Base-by-base conservation (phyloP, 2,888 invertebrate species). In the Acronicta aceris region DNA sequence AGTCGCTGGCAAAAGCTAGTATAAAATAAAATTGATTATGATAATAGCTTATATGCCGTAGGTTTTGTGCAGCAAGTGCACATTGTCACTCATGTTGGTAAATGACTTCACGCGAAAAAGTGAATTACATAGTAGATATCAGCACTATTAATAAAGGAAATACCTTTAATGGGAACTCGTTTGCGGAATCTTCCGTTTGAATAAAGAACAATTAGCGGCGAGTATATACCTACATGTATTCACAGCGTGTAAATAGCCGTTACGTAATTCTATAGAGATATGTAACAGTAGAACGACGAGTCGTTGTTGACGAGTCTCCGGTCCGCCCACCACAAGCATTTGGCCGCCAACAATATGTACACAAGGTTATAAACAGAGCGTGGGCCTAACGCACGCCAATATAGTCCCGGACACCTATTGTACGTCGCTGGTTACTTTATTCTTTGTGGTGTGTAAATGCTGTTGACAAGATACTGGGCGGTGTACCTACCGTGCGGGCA, bases 291-390 rank as follows among this genome's bases (percentile, higher is more conserved):
- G 83, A 84, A 79, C 81, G 74, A 61, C 71, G 78, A 21, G 21
- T 21, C 21, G 21, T 21, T 21, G 21, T 21, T 21, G 74, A 61
- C 71, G 78, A 82, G 80, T 85, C 87, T 78, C 86, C 85, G 84
- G 83, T 83, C 84, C 89, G 86, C 92, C 91, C 87, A 92, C 89
- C 83, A 71, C 81, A 73, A 81, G 68, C 80, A 76, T 85, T 86
- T 86, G 87, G 89, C 89, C 89, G 89, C 87, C 88, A 90, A 84
- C 82, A 83, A 74, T 76, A 76, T 74, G 69, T 71, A 83, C 88
- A 89, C 92, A 92, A 92, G 92, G 92, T 91, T 89, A 89, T 81
- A 74, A 81, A 71, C 77, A 71, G 77, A 80, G 88, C 89, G 91
- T 91, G 88, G 91, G 91, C 79, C 79, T 73, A 80, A 78, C 81